Conservation (phyloP, 2,113 vertebrate genomes). For the Pterocles burchelli region DNA sequence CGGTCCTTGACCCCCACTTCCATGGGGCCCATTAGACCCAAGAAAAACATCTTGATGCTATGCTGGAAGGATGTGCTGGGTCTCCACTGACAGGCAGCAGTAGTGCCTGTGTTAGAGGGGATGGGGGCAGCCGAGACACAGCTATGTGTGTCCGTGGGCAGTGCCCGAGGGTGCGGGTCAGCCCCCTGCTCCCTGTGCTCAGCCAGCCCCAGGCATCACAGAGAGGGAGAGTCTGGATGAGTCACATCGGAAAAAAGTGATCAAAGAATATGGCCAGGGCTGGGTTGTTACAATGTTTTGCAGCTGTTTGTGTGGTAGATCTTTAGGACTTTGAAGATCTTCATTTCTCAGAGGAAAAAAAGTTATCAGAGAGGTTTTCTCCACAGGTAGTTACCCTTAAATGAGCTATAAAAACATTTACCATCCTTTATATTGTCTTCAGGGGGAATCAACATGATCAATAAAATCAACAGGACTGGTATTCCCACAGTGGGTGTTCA, state of each 20-base stretch:
- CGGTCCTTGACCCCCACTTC: fast-evolving
- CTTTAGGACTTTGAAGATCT: background rate
- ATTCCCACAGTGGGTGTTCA: background rate
- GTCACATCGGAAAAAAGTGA: background rate
- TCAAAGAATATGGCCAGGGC: background rate
- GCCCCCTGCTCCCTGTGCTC: fast-evolving
- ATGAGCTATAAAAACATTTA: background rate
- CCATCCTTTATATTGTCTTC: background rate
- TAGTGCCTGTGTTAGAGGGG: background rate
- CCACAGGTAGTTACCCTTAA: background rate
- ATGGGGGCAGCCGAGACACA: background rate
- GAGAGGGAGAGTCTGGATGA: background rate
- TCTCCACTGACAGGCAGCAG: background rate
- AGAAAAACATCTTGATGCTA: background rate
- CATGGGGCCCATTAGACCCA: background rate
- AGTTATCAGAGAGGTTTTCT: background rate
- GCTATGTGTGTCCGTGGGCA: background rate
- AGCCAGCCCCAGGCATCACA: fast-evolving
- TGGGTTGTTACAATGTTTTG: fast-evolving
- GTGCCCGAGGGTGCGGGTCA: background rate
- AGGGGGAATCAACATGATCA: background rate
- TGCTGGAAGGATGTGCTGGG: background rate
- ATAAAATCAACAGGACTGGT: background rate
- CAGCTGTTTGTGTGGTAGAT: background rate
- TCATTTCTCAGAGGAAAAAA: background rate